Evolutionary conservation across 2,797 vertebrate genomes (phyloP).

Genomic region (Rhincodon typus): DNA sequence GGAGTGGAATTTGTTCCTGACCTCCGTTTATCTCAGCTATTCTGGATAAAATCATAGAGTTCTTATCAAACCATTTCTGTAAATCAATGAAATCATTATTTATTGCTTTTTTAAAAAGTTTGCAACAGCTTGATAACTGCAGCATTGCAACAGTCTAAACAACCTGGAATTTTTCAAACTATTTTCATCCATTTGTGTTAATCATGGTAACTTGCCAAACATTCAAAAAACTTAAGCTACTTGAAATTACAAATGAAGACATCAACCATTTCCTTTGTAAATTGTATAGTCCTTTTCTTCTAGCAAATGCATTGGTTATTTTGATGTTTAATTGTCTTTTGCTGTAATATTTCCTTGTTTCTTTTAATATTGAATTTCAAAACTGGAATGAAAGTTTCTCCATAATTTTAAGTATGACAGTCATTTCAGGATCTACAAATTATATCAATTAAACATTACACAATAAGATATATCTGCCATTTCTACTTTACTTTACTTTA

Average conservation of each 20-base stretch:
- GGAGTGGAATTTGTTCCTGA: neutral
- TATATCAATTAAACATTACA: neutral
- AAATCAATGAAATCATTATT: neutral
- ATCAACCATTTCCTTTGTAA: neutral
- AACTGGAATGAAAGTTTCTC: neutral
- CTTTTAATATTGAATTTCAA: neutral
- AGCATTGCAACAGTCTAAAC: neutral
- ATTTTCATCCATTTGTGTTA: neutral
- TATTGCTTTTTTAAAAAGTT: too few species aligned
- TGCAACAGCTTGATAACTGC: neutral
- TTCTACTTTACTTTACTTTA: neutral
- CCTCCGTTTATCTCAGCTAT: neutral
- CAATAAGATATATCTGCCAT: neutral
- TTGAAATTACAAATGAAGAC: neutral
- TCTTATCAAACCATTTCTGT: neutral
- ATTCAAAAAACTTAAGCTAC: neutral
- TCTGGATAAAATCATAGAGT: neutral
- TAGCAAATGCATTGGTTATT: neutral
- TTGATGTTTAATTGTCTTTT: neutral
- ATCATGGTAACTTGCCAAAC: neutral
- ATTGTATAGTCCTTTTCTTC: neutral
- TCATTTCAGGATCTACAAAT: conserved; percentile 11
- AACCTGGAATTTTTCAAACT: neutral
- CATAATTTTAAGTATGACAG: conserved; percentile 1
- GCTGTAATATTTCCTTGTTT: neutral